Evolutionary conservation across 2,113 vertebrate genomes (phyloP), one percentile per base, ranked within the genome.

Genomic region (Lophochroa leadbeateri): DNA sequence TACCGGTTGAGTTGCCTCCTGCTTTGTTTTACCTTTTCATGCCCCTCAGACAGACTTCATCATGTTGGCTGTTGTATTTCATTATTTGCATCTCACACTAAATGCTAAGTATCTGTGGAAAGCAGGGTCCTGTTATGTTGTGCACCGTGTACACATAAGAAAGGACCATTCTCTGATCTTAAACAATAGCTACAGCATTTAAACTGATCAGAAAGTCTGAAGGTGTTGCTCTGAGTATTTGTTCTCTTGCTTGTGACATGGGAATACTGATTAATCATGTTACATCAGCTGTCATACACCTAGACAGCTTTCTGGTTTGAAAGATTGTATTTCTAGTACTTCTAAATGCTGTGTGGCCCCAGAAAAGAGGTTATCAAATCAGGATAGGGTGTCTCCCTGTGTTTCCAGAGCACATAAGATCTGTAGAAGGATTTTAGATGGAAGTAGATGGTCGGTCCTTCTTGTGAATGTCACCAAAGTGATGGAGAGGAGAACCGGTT

Each of bases 181-280:
- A 63, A 58, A 25, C 60, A 27, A 29, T 25, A 69, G 39, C n/a
- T 82, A 24, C 0, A 9, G 21, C 44, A 29, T 37, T 87, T 80
- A 52, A 79, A 93, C 39, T 57, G 82, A 81, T 49, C 28, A 81
- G 68, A 15, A 87, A 97, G 97, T 97, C 98, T 94, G 77, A 94
- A 71, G 50, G 43, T 86, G 52, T 90, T 20, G 17, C 71, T 82
- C 94, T 92, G 88, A 80, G 74, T 92, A 81, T 91, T 96, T 58
- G 10, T 39, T 60, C 13, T 91, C 23, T 50, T 79, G 19, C 16
- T 94, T 52, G 35, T 90, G 57, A 19, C 7, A 13, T 41, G 24
- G 14, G 8, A 71, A 24, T 68, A 27, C 35, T 57, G 57, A 79
- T 68, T 29, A 55, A 68, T 68, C 20, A 21, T 4, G 4, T 41